Evolutionary conservation across 2,113 vertebrate genomes (phyloP).

Genomic region (Hydropotes inermis): DNA sequence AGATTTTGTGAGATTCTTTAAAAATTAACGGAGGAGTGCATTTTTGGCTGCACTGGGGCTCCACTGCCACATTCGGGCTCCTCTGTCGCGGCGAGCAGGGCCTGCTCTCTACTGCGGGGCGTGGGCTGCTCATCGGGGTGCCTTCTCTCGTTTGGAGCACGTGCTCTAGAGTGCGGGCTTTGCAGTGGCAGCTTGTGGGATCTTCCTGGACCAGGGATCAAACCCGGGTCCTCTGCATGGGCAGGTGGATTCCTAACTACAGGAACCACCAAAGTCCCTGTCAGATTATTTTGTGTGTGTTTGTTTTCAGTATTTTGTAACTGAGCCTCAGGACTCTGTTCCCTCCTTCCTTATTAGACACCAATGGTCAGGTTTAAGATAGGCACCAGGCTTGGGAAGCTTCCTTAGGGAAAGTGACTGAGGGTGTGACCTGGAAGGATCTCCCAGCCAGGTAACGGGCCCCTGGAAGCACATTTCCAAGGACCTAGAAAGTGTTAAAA

Average conservation of each 20-base stretch:
- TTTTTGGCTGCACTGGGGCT: neutral
- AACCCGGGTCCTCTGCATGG: neutral
- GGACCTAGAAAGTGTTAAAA: neutral
- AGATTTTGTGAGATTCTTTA: neutral
- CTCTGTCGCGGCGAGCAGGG: neutral
- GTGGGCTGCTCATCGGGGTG: accelerated
- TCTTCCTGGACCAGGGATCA: neutral
- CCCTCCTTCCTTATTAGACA: neutral
- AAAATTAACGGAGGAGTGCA: neutral
- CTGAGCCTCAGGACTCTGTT: neutral
- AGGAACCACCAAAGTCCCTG: neutral
- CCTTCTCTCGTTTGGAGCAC: neutral
- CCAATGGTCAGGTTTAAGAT: neutral
- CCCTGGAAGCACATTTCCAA: neutral
- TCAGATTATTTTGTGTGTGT: neutral
- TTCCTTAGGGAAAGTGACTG: neutral
- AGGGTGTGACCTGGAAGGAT: neutral
- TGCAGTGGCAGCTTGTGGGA: neutral
- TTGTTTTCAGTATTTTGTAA: neutral
- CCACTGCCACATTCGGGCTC: accelerated
- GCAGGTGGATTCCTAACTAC: neutral
- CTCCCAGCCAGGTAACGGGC: neutral
- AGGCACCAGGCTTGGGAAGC: neutral
- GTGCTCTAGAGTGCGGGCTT: neutral
- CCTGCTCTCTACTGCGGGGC: neutral